Evolutionary conservation across 2,797 vertebrate species (phyloP).

Genomic region (Sebastes diaconus): DNA sequence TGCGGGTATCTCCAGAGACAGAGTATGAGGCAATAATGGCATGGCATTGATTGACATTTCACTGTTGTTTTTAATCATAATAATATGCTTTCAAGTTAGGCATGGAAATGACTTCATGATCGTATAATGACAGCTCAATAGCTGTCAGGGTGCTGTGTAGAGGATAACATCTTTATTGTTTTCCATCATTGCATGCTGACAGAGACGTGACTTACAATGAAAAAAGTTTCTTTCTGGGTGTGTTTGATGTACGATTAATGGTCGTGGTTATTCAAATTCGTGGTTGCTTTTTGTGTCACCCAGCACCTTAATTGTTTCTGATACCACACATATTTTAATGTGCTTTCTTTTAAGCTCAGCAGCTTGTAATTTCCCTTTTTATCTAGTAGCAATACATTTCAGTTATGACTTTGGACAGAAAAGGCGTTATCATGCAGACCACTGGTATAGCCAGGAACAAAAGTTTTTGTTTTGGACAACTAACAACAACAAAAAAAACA

Average conservation of each 20-base stretch:
- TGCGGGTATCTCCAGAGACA: slow-evolving; percentile 47
- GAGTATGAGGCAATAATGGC: slow-evolving; percentile 68
- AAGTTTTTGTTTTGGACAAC: slow-evolving; percentile 12
- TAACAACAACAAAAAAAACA: background rate
- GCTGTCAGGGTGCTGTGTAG: slow-evolving; percentile 70
- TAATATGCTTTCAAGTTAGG: slow-evolving; percentile 78
- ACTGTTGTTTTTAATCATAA: slow-evolving; percentile 78
- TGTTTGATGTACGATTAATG: slow-evolving; percentile 56
- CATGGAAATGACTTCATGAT: slow-evolving; percentile 78
- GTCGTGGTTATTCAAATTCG: slow-evolving; percentile 51
- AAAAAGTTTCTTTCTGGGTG: slow-evolving; percentile 53
- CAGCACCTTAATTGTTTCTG: slow-evolving; percentile 47
- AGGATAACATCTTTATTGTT: slow-evolving; percentile 79
- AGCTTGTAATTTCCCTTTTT: slow-evolving; percentile 10
- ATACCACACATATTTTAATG: slow-evolving; percentile 36
- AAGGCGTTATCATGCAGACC: background rate
- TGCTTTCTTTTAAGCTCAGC: slow-evolving; percentile 9
- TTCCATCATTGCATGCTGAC: slow-evolving; percentile 75
- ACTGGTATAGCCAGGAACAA: background rate
- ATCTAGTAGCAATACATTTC: background rate
- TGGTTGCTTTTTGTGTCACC: slow-evolving; percentile 38
- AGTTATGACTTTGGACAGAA: slow-evolving; percentile 3
- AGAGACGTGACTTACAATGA: slow-evolving; percentile 59
- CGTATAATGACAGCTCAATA: slow-evolving; percentile 76
- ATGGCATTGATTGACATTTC: slow-evolving; percentile 77